These are phyloP conservation scores for Ptychadena robeensis DNA, from an alignment of 2,797 vertebrate species.

Conservation along the genomic window DNA sequence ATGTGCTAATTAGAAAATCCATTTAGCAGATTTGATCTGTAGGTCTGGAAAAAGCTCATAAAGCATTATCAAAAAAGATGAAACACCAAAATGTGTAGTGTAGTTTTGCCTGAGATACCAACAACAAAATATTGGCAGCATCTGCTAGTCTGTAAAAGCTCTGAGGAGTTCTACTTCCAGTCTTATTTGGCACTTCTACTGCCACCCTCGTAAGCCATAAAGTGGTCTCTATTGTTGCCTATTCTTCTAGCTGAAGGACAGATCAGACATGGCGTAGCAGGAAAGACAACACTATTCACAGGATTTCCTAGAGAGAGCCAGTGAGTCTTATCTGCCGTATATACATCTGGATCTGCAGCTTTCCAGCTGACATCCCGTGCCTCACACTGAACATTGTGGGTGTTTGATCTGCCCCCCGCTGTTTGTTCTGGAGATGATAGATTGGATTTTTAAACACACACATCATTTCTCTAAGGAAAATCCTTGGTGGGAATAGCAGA, in stretches of 20 bases:
- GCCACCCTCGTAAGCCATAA: slow-evolving; percentile 63
- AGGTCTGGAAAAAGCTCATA: no score
- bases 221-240: slow-evolving; percentile 67
- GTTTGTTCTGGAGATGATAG: slow-evolving; percentile 75
- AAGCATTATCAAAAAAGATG: no score
- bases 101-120: no score
- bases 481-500: slow-evolving; percentile 39
- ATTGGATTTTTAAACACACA: slow-evolving; percentile 71
- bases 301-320: slow-evolving; percentile 73
- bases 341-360: slow-evolving; percentile 69
- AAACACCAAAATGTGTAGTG: no score
- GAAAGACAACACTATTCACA: slow-evolving; percentile 70
- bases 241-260: slow-evolving; percentile 67
- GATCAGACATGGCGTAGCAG: slow-evolving; percentile 66
- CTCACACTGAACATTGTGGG: slow-evolving; percentile 70
- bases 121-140: no score
- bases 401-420: slow-evolving; percentile 71
- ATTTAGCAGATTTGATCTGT: no score
- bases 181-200: slow-evolving; percentile 68
- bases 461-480: slow-evolving; percentile 70
- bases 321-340: slow-evolving; percentile 67
- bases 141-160: slow-evolving; percentile 55
- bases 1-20: no score
- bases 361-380: slow-evolving; percentile 70
- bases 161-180: slow-evolving; percentile 70